These are phyloP conservation scores for Clytia hemisphaerica DNA, from an alignment of 30 jellyfish, hydroid and myxozoan species.

Conservation along the genomic window DNA sequence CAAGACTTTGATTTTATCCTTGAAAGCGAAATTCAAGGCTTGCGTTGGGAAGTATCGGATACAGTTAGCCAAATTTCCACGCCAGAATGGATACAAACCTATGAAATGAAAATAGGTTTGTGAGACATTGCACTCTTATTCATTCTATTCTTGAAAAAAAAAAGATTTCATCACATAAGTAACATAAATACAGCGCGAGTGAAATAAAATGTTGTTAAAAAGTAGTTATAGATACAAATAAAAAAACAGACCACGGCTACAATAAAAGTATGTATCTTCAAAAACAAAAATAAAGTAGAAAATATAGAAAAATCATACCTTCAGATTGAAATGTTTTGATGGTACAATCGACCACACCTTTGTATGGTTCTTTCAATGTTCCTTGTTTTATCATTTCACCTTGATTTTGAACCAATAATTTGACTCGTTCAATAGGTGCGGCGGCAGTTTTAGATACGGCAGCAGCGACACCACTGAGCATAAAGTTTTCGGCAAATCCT, in stretches of 20 bases:
- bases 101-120: neutral
- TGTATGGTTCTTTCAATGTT: constrained; percentile 82
- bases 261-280: neutral
- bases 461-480: constrained; percentile 92
- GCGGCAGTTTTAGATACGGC: constrained; percentile 87
- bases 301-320: constrained; percentile 26
- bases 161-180: neutral
- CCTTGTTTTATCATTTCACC: constrained; percentile 86
- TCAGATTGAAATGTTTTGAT: constrained; percentile 60
- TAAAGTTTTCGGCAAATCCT: constrained; percentile 88
- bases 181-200: neutral
- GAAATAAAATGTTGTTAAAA: neutral
- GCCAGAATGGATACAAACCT: constrained; percentile 89
- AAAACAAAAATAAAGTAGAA: neutral
- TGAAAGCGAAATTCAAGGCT: constrained; percentile 91
- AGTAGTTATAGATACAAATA: neutral
- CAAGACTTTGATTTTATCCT: constrained; percentile 66
- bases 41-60: constrained; percentile 95
- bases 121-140: too few species aligned
- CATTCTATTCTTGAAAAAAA: too few species aligned
- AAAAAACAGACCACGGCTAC: neutral
- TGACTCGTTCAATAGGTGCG: constrained; percentile 91
- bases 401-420: constrained; percentile 76
- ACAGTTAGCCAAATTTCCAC: constrained; percentile 94
- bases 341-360: constrained; percentile 85